phyloP scores from a whole-genome alignment of 2,113 vertebrate species.

The Urocynchramus pylzowi region DNA sequence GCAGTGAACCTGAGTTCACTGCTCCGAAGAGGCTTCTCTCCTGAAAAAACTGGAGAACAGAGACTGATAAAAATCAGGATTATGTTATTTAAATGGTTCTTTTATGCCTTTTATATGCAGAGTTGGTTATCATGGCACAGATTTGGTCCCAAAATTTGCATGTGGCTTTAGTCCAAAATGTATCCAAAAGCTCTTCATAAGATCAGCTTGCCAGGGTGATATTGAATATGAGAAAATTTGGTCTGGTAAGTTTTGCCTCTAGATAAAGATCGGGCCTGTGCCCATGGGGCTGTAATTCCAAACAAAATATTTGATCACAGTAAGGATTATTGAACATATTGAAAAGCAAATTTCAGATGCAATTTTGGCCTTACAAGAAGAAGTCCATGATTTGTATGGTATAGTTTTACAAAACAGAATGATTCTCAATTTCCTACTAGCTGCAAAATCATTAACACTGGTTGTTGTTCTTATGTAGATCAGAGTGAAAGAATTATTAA shows the following conservation, averaged over 20 bases:
- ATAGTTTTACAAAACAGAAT: not conserved
- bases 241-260: not conserved
- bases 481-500: not conserved
- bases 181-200: not conserved
- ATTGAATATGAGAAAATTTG: not conserved
- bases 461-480: not conserved
- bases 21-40: not conserved
- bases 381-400: not conserved
- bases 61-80: not conserved
- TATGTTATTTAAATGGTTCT: not conserved
- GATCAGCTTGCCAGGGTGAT: not conserved
- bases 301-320: not conserved
- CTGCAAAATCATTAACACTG: not conserved
- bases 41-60: not conserved
- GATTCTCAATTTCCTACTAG: not conserved
- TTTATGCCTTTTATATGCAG: not conserved
- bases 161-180: not conserved
- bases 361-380: not conserved
- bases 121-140: not conserved
- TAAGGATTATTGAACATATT: not conserved
- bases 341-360: not conserved
- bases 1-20: not conserved
- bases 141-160: not conserved
- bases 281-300: not conserved
- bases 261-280: not conserved